Evolutionary conservation across 2,113 vertebrate species (phyloP).

Genomic region (Sciurus niger): DNA sequence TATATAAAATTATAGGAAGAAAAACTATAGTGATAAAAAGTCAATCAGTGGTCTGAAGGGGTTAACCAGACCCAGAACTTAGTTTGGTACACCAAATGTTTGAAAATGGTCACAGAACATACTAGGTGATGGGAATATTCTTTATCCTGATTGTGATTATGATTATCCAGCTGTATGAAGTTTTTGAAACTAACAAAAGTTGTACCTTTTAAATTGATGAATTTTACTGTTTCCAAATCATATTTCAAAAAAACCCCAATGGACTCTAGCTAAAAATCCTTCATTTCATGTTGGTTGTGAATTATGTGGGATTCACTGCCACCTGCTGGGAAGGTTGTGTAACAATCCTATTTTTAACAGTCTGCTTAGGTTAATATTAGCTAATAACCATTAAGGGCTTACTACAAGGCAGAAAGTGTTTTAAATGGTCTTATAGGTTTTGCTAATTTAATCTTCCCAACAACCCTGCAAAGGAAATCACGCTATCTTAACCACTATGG

Average conservation of each 20-base stretch:
- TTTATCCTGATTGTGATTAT: not conserved
- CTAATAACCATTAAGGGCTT: not conserved
- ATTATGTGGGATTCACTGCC: not conserved
- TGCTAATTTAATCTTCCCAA: not conserved
- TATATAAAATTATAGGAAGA: not conserved
- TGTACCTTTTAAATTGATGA: not conserved
- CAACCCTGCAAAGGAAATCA: not conserved
- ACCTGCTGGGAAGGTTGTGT: not conserved
- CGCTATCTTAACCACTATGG: not conserved
- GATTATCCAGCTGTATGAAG: not conserved
- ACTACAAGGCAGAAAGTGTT: not conserved
- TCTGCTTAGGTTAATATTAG: not conserved
- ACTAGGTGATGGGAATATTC: not conserved
- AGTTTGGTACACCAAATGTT: not conserved
- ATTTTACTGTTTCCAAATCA: not conserved
- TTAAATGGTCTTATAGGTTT: not conserved
- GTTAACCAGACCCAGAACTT: not conserved
- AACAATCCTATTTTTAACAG: not conserved
- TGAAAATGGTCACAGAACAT: not conserved
- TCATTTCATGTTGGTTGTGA: not conserved
- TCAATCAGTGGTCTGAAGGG: not conserved
- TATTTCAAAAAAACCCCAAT: not conserved
- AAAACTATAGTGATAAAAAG: not conserved
- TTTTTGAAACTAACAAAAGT: conserved; percentile 5
- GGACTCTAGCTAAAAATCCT: not conserved